Base-by-base conservation (phyloP, 2,888 invertebrate species). In the Bedellia somnulentella region DNA sequence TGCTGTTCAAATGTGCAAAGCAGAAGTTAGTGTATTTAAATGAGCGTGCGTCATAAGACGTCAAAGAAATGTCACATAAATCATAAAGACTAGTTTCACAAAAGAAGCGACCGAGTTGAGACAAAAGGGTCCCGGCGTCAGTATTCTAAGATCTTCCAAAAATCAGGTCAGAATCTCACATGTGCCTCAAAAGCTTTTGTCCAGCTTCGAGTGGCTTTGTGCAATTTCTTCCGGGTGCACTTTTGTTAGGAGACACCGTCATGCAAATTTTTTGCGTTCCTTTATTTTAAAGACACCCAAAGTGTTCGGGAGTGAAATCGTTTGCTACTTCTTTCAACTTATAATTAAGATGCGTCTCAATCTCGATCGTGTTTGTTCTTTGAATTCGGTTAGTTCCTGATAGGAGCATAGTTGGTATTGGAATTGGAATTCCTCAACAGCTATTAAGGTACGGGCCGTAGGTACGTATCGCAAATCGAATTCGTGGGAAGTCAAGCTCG, bases 91-190 rank as follows among this genome's bases (percentile, higher is more conserved):
- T 27, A 25, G 28, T 15, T 15, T 17, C 29, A 29, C 30, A 31
- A 25, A 21, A 30, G 30, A 14, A 18, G 21, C 13, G 18, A 46
- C 18, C 18, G 9, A 18, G 9, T 53, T 53, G 53, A 67, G 55
- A 62, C 57, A 60, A 60, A 52, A 52, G n/a, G 47, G 42, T 48
- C 53, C 54, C 50, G 57, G 53, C 46, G 53, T 34, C 41, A 50
- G 55, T 52, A 55, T 59, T 60, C 57, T 54, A 39, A 37, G 47
- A 47, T 45, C 37, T 52, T 58, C 46, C 49, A 52, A 45, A 63
- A 71, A 73, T 62, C 63, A 64, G 71, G 71, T 71, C 71, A 71
- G 63, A 53, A 64, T 67, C 17, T 23, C 67, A 73, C 73, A 75
- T 73, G 73, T 75, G 75, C 60, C 57, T 49, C 36, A 57, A 46